Conservation (phyloP, 2,888 invertebrate species). For the Rhagonycha lutea region DNA sequence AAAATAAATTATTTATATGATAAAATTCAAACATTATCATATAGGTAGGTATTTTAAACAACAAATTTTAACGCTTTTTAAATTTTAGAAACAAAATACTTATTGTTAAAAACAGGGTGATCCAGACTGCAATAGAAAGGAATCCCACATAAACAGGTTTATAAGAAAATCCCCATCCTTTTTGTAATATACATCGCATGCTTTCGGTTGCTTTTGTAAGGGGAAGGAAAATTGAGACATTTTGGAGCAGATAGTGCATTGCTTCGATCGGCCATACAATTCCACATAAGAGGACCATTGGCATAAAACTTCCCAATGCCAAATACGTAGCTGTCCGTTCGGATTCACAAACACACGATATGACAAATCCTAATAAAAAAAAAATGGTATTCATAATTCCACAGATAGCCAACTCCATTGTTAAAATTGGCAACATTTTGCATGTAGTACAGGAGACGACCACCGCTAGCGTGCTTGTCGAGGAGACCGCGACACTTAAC, state of each 20-base stretch:
- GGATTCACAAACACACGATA: conserved; percentile 78
- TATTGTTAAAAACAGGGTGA: conserved; percentile 77
- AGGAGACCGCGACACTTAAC: too few relatives aligned
- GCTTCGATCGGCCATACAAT: conserved; percentile 96
- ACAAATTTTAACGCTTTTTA: conserved; percentile 68
- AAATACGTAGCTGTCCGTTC: conserved; percentile 85
- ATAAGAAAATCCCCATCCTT: conserved; percentile 83
- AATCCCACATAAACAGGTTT: conserved; percentile 89
- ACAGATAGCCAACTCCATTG: too few relatives aligned
- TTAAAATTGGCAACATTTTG: too few relatives aligned
- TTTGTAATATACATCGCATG: conserved; percentile 80
- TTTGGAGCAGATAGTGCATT: conserved; percentile 75
- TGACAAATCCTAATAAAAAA: conserved; percentile 73
- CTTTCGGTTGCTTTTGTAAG: conserved; percentile 90
- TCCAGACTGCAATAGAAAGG: conserved; percentile 84
- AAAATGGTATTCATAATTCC: too few relatives aligned
- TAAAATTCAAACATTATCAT: not conserved
- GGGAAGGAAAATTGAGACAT: conserved; percentile 82
- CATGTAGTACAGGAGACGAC: too few relatives aligned
- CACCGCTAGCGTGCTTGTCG: too few relatives aligned
- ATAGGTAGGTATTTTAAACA: not conserved
- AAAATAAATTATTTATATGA: not conserved
- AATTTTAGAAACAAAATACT: conserved; percentile 79
- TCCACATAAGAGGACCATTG: conserved; percentile 84
- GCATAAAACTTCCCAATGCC: conserved; percentile 83